Evolutionary conservation across 1,140 invertebrate genomes (phyloP).

Genomic region (Drosophila mojavensis): DNA sequence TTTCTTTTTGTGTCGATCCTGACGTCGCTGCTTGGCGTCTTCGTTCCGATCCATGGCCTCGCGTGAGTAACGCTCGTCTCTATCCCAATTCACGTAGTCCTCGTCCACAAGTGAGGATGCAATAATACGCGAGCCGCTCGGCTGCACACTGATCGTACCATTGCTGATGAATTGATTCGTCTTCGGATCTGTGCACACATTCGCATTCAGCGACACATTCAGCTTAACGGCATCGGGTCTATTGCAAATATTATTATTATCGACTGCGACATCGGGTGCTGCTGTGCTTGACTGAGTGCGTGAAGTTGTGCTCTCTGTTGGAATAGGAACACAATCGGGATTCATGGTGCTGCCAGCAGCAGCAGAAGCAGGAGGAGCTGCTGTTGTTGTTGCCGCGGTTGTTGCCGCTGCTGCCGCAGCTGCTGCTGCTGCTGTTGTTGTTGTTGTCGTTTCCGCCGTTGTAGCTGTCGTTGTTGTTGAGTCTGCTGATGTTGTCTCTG

Average conservation of each 20-base stretch:
- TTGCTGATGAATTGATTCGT: slow-evolving; percentile 69
- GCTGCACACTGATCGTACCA: slow-evolving; percentile 61
- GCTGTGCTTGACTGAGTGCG: background rate
- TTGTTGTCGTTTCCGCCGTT: background rate
- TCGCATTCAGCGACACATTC: slow-evolving; percentile 67
- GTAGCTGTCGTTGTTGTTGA: background rate
- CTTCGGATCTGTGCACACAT: slow-evolving; percentile 60
- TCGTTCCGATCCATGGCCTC: background rate
- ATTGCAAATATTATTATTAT: slow-evolving; percentile 18
- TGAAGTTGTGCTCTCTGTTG: background rate
- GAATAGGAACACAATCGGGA: slow-evolving; percentile 55
- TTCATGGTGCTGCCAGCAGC: slow-evolving; percentile 38
- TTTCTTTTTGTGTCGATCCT: background rate
- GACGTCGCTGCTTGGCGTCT: background rate
- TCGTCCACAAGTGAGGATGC: background rate
- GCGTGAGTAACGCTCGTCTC: slow-evolving; percentile 11
- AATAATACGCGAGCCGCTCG: slow-evolving; percentile 8
- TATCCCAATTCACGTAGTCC: slow-evolving; percentile 9
- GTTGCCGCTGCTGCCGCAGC: background rate
- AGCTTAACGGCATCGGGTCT: slow-evolving; percentile 56
- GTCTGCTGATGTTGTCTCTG: background rate
- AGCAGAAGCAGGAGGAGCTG: background rate
- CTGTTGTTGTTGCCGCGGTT: background rate
- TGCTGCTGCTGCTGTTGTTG: background rate
- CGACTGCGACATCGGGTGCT: background rate